Evolutionary conservation across 2,888 invertebrate species (phyloP).

Genomic region (Drosophila flavopinicola): DNA sequence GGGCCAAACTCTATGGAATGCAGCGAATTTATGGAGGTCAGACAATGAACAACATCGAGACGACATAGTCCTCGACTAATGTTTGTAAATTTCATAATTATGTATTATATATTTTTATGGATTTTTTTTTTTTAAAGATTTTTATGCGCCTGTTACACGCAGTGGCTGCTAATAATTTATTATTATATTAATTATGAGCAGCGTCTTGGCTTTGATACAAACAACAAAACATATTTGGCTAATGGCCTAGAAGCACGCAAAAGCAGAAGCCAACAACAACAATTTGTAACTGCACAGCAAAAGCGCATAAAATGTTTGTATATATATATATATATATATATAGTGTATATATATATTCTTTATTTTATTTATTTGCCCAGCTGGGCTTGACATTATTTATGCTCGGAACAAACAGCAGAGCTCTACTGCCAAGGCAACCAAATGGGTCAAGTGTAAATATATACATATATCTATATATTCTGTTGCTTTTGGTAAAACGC

Average conservation of each 20-base stretch:
- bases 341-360: conserved; percentile 22
- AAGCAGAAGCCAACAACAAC: conserved; percentile 12
- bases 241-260: conserved; percentile 60
- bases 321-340: conserved; percentile 4
- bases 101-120: conserved; percentile 16
- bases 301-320: conserved; percentile 34
- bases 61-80: background rate
- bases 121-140: conserved; percentile 8
- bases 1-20: conserved; percentile 36
- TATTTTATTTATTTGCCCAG: conserved; percentile 24
- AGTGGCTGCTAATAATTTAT: conserved; percentile 53
- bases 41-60: conserved; percentile 4
- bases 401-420: conserved; percentile 9
- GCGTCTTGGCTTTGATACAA: conserved; percentile 48
- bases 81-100: conserved; percentile 40
- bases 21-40: conserved; percentile 23
- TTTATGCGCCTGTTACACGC: conserved; percentile 34
- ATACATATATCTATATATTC: conserved; percentile 43
- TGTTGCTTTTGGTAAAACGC: conserved; percentile 38
- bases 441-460: conserved; percentile 71
- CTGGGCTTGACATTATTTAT: conserved; percentile 66
- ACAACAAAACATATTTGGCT: conserved; percentile 45
- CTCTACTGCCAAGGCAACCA: conserved; percentile 42
- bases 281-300: conserved; percentile 36
- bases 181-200: conserved; percentile 65